Percentiles rank a stretch among this genome's conserved stretches.
Conservation (phyloP, 2,797 vertebrate species). For the Mustela erminea region DNA sequence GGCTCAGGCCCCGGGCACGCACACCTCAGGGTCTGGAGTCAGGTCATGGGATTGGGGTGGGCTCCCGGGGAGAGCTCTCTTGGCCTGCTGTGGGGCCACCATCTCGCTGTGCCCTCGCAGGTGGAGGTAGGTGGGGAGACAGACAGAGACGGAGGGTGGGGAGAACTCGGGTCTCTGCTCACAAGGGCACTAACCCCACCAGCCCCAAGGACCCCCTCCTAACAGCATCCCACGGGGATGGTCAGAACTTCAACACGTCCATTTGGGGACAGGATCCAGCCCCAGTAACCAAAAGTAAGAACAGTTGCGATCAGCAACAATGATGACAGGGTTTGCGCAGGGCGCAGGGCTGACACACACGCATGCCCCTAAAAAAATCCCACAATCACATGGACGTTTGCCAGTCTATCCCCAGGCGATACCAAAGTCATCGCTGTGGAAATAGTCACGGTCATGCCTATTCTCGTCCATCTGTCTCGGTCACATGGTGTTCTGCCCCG, state of each 20-base stretch:
- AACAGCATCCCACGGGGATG: not conserved
- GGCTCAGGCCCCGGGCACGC: not conserved
- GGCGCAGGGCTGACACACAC: not conserved
- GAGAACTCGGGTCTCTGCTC: not conserved
- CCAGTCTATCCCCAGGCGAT: not conserved
- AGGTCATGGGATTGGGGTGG: not conserved
- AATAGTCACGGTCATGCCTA: too few species aligned
- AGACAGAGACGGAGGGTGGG: not conserved
- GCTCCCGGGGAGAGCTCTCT: not conserved
- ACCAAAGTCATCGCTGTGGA: too few species aligned
- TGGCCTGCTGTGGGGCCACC: not conserved
- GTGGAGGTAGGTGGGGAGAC: not conserved
- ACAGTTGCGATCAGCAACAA: not conserved
- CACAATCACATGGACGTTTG: not conserved
- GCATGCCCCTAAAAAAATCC: too few species aligned
- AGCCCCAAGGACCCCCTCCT: not conserved
- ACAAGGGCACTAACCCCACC: not conserved
- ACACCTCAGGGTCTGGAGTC: not conserved
- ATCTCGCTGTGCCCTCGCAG: too few species aligned
- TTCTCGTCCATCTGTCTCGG: not conserved
- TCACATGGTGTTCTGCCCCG: too few species aligned
- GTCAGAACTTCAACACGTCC: too few species aligned
- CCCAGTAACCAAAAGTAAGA: not conserved
- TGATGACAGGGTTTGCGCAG: not conserved
- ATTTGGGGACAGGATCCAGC: too few species aligned